Percentiles rank a stretch among this genome's conserved stretches.
These are phyloP conservation scores for Cichladusa arquata DNA, from an alignment of 2,113 vertebrate species.

Conservation along the genomic window DNA sequence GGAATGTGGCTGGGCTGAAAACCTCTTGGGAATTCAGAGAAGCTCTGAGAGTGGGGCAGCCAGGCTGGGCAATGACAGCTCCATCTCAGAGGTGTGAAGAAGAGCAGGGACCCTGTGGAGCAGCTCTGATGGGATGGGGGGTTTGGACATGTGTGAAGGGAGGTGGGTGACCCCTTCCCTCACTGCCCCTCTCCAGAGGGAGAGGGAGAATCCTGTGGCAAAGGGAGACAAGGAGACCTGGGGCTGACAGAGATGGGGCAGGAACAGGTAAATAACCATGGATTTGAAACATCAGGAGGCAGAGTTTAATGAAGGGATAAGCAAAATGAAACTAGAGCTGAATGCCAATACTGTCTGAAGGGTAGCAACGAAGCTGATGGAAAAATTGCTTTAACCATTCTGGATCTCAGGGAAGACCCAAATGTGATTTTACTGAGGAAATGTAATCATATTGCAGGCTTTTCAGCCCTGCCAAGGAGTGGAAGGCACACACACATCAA, in stretches of 20 bases:
- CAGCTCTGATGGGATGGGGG: neutral
- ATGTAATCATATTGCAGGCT: neutral
- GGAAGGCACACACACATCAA: neutral
- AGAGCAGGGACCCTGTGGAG: neutral
- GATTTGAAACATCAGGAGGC: neutral
- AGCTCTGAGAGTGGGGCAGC: neutral
- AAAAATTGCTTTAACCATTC: neutral
- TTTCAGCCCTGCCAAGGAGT: neutral
- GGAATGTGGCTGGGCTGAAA: neutral
- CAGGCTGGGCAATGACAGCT: neutral
- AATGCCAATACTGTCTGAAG: neutral
- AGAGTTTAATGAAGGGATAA: neutral
- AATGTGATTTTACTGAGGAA: neutral
- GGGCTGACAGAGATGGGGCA: neutral
- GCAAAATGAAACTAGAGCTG: neutral
- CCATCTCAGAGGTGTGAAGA: neutral
- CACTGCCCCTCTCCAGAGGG: neutral
- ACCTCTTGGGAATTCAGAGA: accelerated
- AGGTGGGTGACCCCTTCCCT: too few relatives aligned
- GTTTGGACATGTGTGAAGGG: neutral
- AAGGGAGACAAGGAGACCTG: neutral
- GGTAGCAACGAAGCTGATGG: neutral
- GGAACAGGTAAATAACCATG: neutral
- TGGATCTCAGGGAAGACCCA: neutral
- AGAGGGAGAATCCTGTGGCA: neutral